Base-by-base conservation (phyloP, 2,113 vertebrate species). In the Suricata suricatta region DNA sequence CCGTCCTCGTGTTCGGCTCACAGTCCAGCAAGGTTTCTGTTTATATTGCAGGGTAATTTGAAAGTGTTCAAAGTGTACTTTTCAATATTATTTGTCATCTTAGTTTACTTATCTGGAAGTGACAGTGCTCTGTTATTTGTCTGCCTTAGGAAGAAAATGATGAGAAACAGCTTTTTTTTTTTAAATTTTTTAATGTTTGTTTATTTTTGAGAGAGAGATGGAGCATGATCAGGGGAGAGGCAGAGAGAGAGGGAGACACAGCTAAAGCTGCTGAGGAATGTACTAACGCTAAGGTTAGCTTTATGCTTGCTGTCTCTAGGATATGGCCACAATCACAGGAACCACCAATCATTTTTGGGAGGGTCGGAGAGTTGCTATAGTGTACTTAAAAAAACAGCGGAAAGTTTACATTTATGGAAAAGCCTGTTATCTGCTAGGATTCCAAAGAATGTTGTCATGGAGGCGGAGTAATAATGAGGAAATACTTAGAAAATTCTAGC, bases 401-500 rank as follows among this genome's bases (percentile, higher is more conserved):
- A 44, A 92, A 94, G 77, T 69, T 96, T 90, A 2, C 80, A 80
- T 94, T 93, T 92, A 68, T 95, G 27, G 38, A 52, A 81, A 85
- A 95, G 57, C 6, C 41, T 79, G 0, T 81, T 81, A n/a, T 95
- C 54, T 96, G 41, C 17, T 29, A 44, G 29, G 25, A 81, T 5
- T 15, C 27, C 60, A 94, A 52, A 23, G 93, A 83, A 57, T 91
- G 97, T 88, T 31, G 1, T 88, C 92, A 74, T 64, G 83, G 25
- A 31, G 15, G 63, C 35, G 5, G 52, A 52, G 21, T 86, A 93
- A 88, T 94, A 77, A 89, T 5, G 10, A 86, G 5, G 35, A 98
- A 95, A 60, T 77, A 95, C 25, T 8, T 25, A 19, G 63, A 96
- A 97, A 97, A n/a, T 74, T 92, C 85, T 60, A 54, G 25, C 77